A percentile compares a stretch with the other conserved stretches of the same genome.
These are phyloP conservation scores for Drosophila pachea DNA, from an alignment of 1,140 invertebrate genomes.

Conservation along the genomic window DNA sequence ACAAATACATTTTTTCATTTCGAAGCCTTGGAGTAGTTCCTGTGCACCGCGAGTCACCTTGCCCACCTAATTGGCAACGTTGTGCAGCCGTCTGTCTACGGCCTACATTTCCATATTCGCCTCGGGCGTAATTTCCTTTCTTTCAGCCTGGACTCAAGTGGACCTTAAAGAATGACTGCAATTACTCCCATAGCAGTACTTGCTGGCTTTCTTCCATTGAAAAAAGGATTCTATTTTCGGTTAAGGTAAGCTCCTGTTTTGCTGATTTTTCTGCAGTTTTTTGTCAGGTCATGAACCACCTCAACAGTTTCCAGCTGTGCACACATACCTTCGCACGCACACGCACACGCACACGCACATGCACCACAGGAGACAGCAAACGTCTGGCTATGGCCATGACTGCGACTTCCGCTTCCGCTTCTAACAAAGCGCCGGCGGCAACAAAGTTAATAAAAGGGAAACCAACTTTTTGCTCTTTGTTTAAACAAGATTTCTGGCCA, in stretches of 20 bases:
- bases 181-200: no score
- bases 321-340: no score
- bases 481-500: constrained; percentile 40
- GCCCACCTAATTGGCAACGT: constrained; percentile 8
- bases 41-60: no score
- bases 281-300: not conserved
- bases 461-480: constrained; percentile 37
- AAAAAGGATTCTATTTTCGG: no score
- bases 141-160: not conserved
- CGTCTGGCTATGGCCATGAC: constrained; percentile 35
- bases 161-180: no score
- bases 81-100: not conserved
- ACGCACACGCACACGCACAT: constrained; percentile 6
- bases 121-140: not conserved
- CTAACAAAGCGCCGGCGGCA: constrained; percentile 28
- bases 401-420: constrained; percentile 33
- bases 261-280: not conserved
- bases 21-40: no score
- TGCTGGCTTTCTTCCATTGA: no score
- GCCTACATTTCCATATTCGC: not conserved
- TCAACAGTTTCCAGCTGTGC: constrained; percentile 1
- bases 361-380: not conserved
- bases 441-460: constrained; percentile 45
- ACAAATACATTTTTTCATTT: no score
- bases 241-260: no score